These are phyloP conservation scores for Anoncus sp. DNA, from an alignment of 2,888 invertebrate genomes.

Conservation along the genomic window DNA sequence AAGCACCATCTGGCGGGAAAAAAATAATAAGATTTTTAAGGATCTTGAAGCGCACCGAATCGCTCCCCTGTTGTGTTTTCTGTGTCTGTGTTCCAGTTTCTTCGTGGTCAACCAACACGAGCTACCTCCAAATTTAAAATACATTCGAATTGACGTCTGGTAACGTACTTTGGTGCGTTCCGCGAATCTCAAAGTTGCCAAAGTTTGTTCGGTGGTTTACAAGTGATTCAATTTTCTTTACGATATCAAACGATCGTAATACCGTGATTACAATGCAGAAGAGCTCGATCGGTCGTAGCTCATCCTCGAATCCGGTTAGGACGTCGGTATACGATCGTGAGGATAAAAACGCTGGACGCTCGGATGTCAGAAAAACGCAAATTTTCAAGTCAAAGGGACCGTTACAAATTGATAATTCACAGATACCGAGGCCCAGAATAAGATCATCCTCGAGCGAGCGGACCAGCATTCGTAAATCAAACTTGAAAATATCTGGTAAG, in stretches of 20 bases:
- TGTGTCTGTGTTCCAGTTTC: too few relatives aligned
- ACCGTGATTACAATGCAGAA: constrained; percentile 64
- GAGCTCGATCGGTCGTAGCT: constrained; percentile 70
- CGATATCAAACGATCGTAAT: background rate
- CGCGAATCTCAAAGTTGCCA: background rate
- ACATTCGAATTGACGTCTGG: background rate
- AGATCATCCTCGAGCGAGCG: constrained; percentile 73
- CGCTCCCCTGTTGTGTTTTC: too few relatives aligned
- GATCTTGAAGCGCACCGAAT: too few relatives aligned
- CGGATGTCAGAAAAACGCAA: constrained; percentile 68
- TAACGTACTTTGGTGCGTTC: too few relatives aligned
- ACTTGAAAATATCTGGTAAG: constrained; percentile 71
- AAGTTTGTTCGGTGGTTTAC: background rate
- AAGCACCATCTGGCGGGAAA: too few relatives aligned
- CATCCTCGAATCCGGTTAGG: constrained; percentile 74
- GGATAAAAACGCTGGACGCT: constrained; percentile 67
- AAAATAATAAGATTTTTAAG: too few relatives aligned
- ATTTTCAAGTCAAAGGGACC: constrained; percentile 64
- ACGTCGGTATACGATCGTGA: constrained; percentile 70
- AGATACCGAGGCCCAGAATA: constrained; percentile 75
- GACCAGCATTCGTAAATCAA: constrained; percentile 68
- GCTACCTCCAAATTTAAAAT: background rate
- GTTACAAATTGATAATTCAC: constrained; percentile 66
- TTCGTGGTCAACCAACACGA: too few relatives aligned
- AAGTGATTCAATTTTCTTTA: background rate